Evolutionary conservation across 2,797 vertebrate species (phyloP), one percentile per base, ranked within the genome.

Genomic region (Sciaenops ocellatus): DNA sequence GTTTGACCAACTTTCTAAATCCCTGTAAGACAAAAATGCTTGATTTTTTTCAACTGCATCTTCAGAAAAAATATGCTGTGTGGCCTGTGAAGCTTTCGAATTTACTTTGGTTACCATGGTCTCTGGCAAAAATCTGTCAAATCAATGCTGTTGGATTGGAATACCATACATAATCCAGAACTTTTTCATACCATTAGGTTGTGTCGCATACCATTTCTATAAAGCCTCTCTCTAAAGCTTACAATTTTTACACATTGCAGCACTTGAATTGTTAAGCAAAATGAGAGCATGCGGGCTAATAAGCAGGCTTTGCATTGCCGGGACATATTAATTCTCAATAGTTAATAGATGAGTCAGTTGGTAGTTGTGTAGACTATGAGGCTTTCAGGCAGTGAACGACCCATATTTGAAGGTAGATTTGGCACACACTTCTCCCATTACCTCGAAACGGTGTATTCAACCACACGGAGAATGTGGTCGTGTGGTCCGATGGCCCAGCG

Each of bases 401-500:
- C 60, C 48, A 73, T 48, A 80, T 81, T 65, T 64, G 34, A 63
- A 73, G 60, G 75, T 52, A 81, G 52, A 79, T 80, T 77, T 88
- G 78, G 80, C 78, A 71, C 74, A 84, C 78, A 85, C 70, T 78
- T 88, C 72, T 84, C 68, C 79, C 65, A 82, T 85, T 91, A 90
- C 91, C 98, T 99, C 90, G 98, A 99, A 84, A 99, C 96, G 73
- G 98, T 99, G 95, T 99, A 99, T 90, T 99, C 98, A 84, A 99
- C 98, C 41, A 99, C 97, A 84, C 97, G 95, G 79, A 99, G 97
- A 95, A 99, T 98, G 96, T 99, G 98, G 94, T 99, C 98, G 80
- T 99, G 98, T 86, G 98, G 98, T 92, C 98, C 98, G 30, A 97
- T 98, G 79, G 98, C 97, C 98, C 98, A 99, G 90, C 97, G 97